Conservation (phyloP, 2,888 invertebrate genomes). For the Xestia rhomboidea region DNA sequence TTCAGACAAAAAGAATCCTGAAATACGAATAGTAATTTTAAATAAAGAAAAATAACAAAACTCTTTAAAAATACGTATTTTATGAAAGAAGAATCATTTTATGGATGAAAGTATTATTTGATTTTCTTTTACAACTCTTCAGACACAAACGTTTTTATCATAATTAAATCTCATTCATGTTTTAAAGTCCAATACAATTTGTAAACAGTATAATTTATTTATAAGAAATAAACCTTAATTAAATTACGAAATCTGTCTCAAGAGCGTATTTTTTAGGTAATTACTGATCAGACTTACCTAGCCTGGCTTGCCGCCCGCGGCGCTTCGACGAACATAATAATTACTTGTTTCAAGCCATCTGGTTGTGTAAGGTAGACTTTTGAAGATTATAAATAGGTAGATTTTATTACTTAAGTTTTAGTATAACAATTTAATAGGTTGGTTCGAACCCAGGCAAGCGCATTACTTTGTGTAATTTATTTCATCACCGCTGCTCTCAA, state of each 20-base stretch:
- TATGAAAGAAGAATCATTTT: too few relatives aligned
- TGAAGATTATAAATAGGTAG: neutral
- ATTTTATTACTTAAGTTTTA: slow-evolving; percentile 17
- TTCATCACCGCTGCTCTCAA: too few relatives aligned
- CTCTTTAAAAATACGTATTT: too few relatives aligned
- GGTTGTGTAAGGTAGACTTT: slow-evolving; percentile 5
- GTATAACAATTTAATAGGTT: neutral
- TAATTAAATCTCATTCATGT: neutral
- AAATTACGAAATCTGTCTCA: neutral
- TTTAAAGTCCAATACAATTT: neutral
- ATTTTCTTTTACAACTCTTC: neutral
- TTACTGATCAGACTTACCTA: neutral
- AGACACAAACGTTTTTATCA: neutral
- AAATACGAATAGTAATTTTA: neutral
- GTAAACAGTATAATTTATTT: too few relatives aligned
- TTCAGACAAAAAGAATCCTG: neutral
- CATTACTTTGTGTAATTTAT: too few relatives aligned
- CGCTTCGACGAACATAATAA: slow-evolving; percentile 14
- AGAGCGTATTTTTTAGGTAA: slow-evolving; percentile 24
- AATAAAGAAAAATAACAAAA: neutral
- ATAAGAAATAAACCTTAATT: neutral
- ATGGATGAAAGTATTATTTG: neutral
- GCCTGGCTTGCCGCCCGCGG: slow-evolving; percentile 3
- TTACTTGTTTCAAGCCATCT: slow-evolving; percentile 27
- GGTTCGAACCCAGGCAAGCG: too few relatives aligned